phyloP scores from a whole-genome alignment of 92 coral and sea anemone genomes.

The Porites divaricata region DNA sequence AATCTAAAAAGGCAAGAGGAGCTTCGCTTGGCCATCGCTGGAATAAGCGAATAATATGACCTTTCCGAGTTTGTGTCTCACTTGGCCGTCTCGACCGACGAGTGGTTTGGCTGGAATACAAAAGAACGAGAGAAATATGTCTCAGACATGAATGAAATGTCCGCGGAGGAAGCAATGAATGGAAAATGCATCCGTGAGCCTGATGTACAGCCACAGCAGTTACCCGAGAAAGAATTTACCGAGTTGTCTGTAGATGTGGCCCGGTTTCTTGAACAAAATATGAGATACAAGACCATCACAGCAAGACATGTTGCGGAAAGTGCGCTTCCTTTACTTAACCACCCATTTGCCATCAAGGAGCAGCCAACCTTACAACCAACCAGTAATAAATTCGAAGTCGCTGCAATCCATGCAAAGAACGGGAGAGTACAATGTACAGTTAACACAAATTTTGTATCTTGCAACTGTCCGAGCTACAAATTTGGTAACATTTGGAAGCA shows the following conservation, averaged over 20 bases:
- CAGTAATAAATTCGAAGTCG: conserved; percentile 55
- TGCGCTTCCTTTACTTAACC: conserved; percentile 30
- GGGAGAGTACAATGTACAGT: conserved; percentile 35
- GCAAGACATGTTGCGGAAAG: conserved; percentile 26
- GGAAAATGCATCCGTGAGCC: conserved; percentile 24
- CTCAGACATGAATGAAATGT: conserved; percentile 8
- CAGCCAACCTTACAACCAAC: conserved; percentile 36
- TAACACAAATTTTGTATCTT: conserved; percentile 30
- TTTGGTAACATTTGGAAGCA: conserved; percentile 53
- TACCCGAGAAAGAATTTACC: conserved; percentile 32
- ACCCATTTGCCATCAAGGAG: conserved; percentile 48
- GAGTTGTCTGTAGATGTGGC: conserved; percentile 39
- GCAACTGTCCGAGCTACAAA: conserved; percentile 48
- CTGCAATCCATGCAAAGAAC: conserved; percentile 34
- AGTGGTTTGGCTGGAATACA: conserved; percentile 57
- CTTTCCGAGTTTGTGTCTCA: conserved; percentile 50
- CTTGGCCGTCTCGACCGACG: conserved; percentile 48
- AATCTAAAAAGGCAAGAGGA: conserved; percentile 51
- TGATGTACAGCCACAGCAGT: background rate
- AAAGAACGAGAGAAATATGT: conserved; percentile 20
- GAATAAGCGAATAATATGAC: conserved; percentile 62
- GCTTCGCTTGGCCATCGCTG: conserved; percentile 45
- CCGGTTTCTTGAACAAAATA: conserved; percentile 5
- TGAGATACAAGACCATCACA: conserved; percentile 27
- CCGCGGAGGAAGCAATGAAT: conserved; percentile 26